These are phyloP conservation scores for Paragorgia papillata DNA, from an alignment of 92 coral and sea anemone species.

Conservation along the genomic window DNA sequence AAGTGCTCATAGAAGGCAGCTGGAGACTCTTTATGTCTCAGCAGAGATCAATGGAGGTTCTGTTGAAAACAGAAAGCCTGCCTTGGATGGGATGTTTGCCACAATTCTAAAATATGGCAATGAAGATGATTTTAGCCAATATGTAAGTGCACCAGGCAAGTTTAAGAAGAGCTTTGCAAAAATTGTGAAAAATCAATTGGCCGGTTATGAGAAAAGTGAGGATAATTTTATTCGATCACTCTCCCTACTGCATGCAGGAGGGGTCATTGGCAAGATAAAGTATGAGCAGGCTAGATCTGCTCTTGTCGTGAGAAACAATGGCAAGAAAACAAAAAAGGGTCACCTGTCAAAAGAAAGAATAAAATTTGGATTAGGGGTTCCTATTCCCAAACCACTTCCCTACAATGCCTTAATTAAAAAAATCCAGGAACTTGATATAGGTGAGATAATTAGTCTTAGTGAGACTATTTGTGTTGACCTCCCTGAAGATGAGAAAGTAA, in stretches of 20 bases:
- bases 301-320: conserved; percentile 47
- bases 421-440: conserved; percentile 54
- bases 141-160: conserved; percentile 18
- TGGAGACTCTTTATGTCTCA: conserved; percentile 62
- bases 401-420: conserved; percentile 42
- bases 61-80: conserved; percentile 53
- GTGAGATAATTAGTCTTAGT: conserved; percentile 39
- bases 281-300: conserved; percentile 60
- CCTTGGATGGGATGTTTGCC: too few relatives aligned
- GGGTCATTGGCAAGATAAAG: conserved; percentile 57
- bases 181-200: conserved; percentile 17
- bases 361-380: conserved; percentile 58
- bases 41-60: too few relatives aligned
- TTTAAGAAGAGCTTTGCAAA: background rate
- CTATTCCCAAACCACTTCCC: conserved; percentile 65
- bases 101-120: conserved; percentile 53
- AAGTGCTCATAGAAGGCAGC: conserved; percentile 62
- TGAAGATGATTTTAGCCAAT: conserved; percentile 32
- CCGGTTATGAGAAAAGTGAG: conserved; percentile 57
- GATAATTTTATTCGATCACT: conserved; percentile 67
- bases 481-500: conserved; percentile 52
- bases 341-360: conserved; percentile 44
- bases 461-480: conserved; percentile 53
- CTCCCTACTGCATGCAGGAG: conserved; percentile 62
- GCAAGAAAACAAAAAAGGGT: conserved; percentile 58